Evolutionary conservation across 2,113 vertebrate species (phyloP), one percentile per base, ranked within the genome.

Genomic region (Nothoprocta perdicaria): DNA sequence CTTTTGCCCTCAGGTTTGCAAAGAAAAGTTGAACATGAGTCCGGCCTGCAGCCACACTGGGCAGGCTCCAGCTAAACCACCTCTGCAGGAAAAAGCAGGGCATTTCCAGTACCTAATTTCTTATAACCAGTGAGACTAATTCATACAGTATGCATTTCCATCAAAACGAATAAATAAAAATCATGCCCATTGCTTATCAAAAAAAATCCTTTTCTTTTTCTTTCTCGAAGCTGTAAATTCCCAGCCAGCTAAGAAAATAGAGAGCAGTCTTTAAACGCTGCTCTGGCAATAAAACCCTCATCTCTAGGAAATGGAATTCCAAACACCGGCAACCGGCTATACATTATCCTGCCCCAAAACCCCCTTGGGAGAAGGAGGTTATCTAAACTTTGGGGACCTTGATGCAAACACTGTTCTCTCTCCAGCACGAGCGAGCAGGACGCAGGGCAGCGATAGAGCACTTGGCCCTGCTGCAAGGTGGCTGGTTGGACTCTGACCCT

Each of bases 261-360:
- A 94, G 93, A 96, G 96, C 92, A 96, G 97, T 97, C 97, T 97
- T 97, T 96, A 97, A 97, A 94, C 90, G 95, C 95, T 96, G 94
- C 88, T 97, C 96, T 84, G 89, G 96, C 96, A 96, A 93, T 97
- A 97, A 97, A 97, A 97, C 75, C 95, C 96, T 90, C 96, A 96
- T 96, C 97, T 96, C 97, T 58, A 0, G 2, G 96, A 98, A 97
- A 97, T 97, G 92, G 97, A 97, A 97, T 94, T 95, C 10, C 10
- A 96, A 96, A 94, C 95, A 87, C 92, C 94, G 97, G 94, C 97
- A 89, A 45, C 5, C 67, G 93, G 89, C 95, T 52, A 96, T 97
- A 94, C 92, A 94, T 97, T 97, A 97, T 84, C 89, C 75, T 65
- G 96, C 93, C 96, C 58, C 14, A 90, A 88, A 92, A 92, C 83